Evolutionary conservation across 2,888 invertebrate genomes (phyloP).

Genomic region (Myopa testacea): DNA sequence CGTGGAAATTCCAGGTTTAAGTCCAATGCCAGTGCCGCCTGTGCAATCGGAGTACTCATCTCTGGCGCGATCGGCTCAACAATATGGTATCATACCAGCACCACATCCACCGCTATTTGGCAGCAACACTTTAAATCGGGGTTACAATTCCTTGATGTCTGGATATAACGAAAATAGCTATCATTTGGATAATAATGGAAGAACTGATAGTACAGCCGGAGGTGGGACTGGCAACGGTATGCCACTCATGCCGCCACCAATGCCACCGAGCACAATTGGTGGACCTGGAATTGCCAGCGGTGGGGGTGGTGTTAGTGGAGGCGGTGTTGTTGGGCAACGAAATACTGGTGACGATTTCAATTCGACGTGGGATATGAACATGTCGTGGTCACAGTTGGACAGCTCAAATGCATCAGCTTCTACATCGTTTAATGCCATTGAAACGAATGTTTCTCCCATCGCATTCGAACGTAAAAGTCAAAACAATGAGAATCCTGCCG

Average conservation of each 20-base stretch:
- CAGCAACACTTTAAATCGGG: constrained; percentile 43
- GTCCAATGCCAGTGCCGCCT: constrained; percentile 56
- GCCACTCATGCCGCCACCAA: constrained; percentile 53
- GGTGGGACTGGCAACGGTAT: constrained; percentile 34
- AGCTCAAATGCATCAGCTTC: constrained; percentile 64
- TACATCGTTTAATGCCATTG: constrained; percentile 58
- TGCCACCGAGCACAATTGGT: constrained; percentile 28
- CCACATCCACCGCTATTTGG: constrained; percentile 50
- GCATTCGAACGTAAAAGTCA: constrained; percentile 73
- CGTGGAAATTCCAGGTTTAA: constrained; percentile 50
- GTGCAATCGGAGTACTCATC: constrained; percentile 56
- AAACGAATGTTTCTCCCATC: constrained; percentile 77
- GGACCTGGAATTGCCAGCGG: constrained; percentile 3
- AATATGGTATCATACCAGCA: constrained; percentile 49
- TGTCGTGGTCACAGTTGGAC: constrained; percentile 67
- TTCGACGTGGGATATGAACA: constrained; percentile 69
- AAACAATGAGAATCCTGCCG: constrained; percentile 67
- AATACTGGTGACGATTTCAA: constrained; percentile 62
- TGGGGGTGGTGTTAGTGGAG: constrained; percentile 1
- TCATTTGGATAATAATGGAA: constrained; percentile 23
- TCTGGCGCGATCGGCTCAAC: constrained; percentile 53
- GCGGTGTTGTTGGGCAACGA: constrained; percentile 36
- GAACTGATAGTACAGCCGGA: not conserved
- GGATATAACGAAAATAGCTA: constrained; percentile 39
- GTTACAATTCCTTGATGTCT: constrained; percentile 33